Conservation (phyloP, 2,113 vertebrate genomes). For the Plectropomus leopardus region DNA sequence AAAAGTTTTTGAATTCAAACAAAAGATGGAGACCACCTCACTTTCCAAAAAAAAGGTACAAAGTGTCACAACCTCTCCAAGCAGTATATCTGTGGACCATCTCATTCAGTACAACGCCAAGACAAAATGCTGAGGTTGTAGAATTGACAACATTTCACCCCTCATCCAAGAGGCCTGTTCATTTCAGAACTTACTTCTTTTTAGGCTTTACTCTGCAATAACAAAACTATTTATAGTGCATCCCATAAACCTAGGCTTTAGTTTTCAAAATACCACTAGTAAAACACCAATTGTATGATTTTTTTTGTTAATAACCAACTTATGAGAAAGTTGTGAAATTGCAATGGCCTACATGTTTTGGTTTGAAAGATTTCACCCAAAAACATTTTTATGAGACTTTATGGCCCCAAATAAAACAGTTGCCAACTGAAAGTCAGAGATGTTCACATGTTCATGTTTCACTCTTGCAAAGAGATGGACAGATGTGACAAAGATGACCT, state of each 20-base stretch:
- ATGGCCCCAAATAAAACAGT: not conserved
- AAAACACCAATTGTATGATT: not conserved
- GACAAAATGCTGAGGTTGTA: not conserved
- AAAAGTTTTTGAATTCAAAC: not conserved
- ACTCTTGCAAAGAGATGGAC: no score
- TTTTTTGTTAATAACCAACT: not conserved
- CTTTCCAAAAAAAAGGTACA: not conserved
- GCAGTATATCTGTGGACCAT: not conserved
- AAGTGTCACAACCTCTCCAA: conserved; percentile 15
- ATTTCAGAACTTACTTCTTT: not conserved
- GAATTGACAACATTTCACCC: not conserved
- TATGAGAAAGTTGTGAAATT: no score
- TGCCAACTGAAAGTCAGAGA: not conserved
- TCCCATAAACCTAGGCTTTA: not conserved
- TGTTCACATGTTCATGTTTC: no score
- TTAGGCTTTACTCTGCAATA: not conserved
- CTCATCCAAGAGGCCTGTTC: not conserved
- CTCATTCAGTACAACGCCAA: not conserved
- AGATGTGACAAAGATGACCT: not conserved
- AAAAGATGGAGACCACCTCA: not conserved
- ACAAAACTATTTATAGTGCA: not conserved
- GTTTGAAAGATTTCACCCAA: not conserved
- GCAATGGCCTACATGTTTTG: no score
- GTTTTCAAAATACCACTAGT: not conserved
- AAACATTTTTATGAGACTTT: not conserved